Base-by-base conservation (phyloP, 2,113 vertebrate genomes). In the Oriolus oriolus region DNA sequence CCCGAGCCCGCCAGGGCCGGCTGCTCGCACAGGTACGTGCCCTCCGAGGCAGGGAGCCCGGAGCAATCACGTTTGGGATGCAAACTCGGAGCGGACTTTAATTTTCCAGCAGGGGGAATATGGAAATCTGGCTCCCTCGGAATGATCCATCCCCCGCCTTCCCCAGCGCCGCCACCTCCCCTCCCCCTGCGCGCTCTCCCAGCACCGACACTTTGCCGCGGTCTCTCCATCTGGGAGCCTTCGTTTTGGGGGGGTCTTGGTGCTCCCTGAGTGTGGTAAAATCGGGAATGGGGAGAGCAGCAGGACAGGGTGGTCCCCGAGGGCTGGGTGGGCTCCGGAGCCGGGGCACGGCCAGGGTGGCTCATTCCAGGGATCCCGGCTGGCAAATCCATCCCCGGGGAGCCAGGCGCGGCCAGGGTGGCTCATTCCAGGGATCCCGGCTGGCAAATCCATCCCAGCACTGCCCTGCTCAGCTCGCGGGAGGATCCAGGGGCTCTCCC, bases 21-120 rank as follows among this genome's bases (percentile, higher is more conserved):
- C 97, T 94, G 96, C 96, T 92, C 84, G 95, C 37, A 94, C 87
- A 97, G 97, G 96, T 96, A 96, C 41, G 95, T 89, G 89, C 78
- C 79, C 86, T 65, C 90, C 94, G 71, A 90, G 94, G 92, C 95
- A 69, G 79, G 59, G 84, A 71, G 57, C 84, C 18, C 10, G 44
- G 47, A 93, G 77, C 85, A 35, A 78, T 69, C 63, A 13, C 65
- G 19, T 94, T 96, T 9, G 92, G 92, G 94, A 97, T 88, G 93
- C 88, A 54, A 93, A 91, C 76, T 77, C 86, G 8, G 92, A 91
- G 80, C 93, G 81, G 71, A 64, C 63, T 91, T 92, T n/a, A 42
- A 90, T 93, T 79, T 91, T 87, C 78, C 92, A 57, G 84, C 90
- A 69, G 89, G 88, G 88, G 66, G 71, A 92, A 94, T 56, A 33